Conservation (phyloP, 2,113 vertebrate species). For the Oncorhynchus masou region DNA sequence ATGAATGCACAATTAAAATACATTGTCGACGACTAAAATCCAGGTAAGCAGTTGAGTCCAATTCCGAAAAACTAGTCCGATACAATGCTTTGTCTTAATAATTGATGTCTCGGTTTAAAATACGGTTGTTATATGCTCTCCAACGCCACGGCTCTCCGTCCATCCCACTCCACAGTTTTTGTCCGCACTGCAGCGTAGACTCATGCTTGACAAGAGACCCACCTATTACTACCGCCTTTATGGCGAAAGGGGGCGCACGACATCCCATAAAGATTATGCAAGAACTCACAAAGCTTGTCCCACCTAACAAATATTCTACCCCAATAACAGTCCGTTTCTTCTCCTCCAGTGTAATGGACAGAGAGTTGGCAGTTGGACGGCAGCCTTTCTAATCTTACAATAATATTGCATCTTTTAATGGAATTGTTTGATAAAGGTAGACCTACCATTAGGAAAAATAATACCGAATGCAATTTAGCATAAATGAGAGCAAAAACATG, state of each 20-base stretch:
- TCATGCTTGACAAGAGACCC: constrained; percentile 28
- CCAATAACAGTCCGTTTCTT: constrained; percentile 2
- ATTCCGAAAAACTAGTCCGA: neutral
- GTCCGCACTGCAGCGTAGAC: constrained; percentile 77
- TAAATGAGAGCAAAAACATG: too few relatives aligned
- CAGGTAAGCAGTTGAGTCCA: neutral
- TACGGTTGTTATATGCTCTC: neutral
- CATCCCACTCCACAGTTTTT: constrained; percentile 49
- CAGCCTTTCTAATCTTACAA: neutral
- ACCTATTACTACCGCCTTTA: constrained; percentile 14
- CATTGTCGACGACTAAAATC: neutral
- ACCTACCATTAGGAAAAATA: too few relatives aligned
- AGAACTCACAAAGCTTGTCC: neutral
- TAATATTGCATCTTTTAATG: too few relatives aligned
- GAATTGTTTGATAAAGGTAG: too few relatives aligned
- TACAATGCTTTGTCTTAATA: too few relatives aligned
- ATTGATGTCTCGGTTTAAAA: neutral
- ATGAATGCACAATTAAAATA: neutral
- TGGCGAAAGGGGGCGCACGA: constrained; percentile 37
- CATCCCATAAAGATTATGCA: constrained; percentile 7
- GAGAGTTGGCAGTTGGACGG: neutral
- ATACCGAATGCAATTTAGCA: too few relatives aligned
- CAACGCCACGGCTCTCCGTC: neutral
- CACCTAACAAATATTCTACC: neutral
- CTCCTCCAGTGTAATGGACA: neutral